Percentiles rank a stretch among this genome's conserved stretches.
Evolutionary conservation across 2,113 vertebrate species (phyloP).

Genomic region (Mirounga angustirostris): DNA sequence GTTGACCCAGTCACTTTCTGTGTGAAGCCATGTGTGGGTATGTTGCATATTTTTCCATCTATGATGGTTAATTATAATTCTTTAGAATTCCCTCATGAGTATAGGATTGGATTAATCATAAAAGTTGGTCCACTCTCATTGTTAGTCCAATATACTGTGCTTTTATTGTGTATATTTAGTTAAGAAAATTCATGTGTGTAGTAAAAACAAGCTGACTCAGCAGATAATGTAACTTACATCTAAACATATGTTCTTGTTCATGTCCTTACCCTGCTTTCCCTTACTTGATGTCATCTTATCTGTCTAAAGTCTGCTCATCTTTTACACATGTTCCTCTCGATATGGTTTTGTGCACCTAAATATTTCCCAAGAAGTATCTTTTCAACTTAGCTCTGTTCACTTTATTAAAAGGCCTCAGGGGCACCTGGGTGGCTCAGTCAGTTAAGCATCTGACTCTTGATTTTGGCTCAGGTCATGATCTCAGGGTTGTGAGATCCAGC

Average conservation of each 20-base stretch:
- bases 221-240: neutral
- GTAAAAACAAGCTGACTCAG: neutral
- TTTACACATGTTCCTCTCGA: neutral
- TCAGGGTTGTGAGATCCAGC: neutral
- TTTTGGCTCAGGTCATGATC: neutral
- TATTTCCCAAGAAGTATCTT: neutral
- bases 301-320: neutral
- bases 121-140: neutral
- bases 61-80: neutral
- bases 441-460: neutral
- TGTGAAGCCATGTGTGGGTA: neutral
- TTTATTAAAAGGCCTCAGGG: neutral
- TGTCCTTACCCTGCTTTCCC: neutral
- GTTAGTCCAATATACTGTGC: neutral
- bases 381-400: neutral
- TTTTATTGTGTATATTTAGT: neutral
- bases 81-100: neutral
- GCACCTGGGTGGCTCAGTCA: neutral
- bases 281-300: neutral
- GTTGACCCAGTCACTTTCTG: neutral
- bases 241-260: neutral
- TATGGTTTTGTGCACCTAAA: neutral
- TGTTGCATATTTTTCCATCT: neutral
- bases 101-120: neutral
- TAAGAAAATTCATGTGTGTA: neutral